Evolutionary conservation across 2,888 invertebrate genomes (phyloP), one percentile per base, ranked within the genome.

Genomic region (Gymnosoma rotundatum): DNA sequence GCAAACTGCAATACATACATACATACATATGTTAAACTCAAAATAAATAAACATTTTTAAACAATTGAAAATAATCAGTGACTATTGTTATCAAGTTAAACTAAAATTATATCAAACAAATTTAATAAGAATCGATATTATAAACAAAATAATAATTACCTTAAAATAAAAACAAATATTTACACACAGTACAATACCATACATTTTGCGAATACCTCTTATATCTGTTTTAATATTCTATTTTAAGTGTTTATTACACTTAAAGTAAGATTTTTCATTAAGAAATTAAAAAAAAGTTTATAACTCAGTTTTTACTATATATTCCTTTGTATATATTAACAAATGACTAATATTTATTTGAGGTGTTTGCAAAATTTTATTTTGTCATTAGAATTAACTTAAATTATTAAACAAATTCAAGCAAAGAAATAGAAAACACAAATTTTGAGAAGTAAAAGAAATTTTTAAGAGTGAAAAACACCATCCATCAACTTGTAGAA

Each of bases 311-410:
- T 10, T 42, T 42, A 42, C 12, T 10, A 42, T 42, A 42, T 12
- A 3, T 42, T 38, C n/a, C n/a, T 38, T 12, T 42, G 7, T 42
- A 12, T 42, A 12, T 66, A 70, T 75, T 79, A 72, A 75, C 60
- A 79, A 66, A 61, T 83, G 74, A 83, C 83, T 76, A 79, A 78
- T 66, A 67, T 75, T 75, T 74, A 83, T 83, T 79, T 80, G 83
- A 83, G 83, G 79, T 83, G 83, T 66, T 66, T 72, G 66, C 21
- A 83, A 75, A 50, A 21, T 70, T 38, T 52, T 67, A 52, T 70
- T 63, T 74, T 36, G 42, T 64, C 54, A 20, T 14, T 48, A 74
- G 20, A 64, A 54, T 54, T 74, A n/a, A n/a, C n/a, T 32, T 5
- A 21, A 18, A 52, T 25, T 25, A 38, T 14, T n/a, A 42, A 18